phyloP scores from a whole-genome alignment of 2,888 invertebrate genomes.

The Erebia palarica region DNA sequence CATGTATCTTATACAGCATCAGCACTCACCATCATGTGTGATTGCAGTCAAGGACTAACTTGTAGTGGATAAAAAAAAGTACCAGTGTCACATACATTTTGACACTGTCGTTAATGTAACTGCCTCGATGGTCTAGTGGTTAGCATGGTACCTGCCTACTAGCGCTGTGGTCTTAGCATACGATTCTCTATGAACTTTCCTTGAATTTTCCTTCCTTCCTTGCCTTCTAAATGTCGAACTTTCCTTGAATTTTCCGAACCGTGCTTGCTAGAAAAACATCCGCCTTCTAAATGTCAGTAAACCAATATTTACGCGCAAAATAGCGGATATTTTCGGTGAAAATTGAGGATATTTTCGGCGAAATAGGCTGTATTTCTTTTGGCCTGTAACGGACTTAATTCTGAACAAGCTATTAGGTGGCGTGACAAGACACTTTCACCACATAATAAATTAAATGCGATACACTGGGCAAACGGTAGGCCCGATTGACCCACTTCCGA shows the following conservation, averaged over 20 bases:
- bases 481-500: not conserved
- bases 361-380: slow-evolving; percentile 20
- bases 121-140: too few species aligned
- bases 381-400: slow-evolving; percentile 19
- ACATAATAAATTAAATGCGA: slow-evolving; percentile 20
- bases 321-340: slow-evolving; percentile 18
- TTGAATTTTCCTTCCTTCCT: not conserved
- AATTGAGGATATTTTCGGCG: slow-evolving; percentile 18
- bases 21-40: too few species aligned
- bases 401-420: slow-evolving; percentile 12
- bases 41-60: too few species aligned
- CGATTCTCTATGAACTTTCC: not conserved
- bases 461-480: slow-evolving; percentile 1
- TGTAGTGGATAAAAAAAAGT: too few species aligned
- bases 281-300: slow-evolving; percentile 2
- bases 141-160: too few species aligned
- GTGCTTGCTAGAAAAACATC: not conserved
- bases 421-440: slow-evolving; percentile 17
- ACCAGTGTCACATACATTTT: too few species aligned
- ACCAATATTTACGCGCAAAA: slow-evolving; percentile 12
- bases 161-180: too few species aligned
- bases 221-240: not conserved
- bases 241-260: not conserved
- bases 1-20: too few species aligned
- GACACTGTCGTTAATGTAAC: too few species aligned